Percentiles rank a stretch among this genome's conserved stretches.
Conservation (phyloP, 2,797 vertebrate genomes). For the Arctocebus calabarensis region DNA sequence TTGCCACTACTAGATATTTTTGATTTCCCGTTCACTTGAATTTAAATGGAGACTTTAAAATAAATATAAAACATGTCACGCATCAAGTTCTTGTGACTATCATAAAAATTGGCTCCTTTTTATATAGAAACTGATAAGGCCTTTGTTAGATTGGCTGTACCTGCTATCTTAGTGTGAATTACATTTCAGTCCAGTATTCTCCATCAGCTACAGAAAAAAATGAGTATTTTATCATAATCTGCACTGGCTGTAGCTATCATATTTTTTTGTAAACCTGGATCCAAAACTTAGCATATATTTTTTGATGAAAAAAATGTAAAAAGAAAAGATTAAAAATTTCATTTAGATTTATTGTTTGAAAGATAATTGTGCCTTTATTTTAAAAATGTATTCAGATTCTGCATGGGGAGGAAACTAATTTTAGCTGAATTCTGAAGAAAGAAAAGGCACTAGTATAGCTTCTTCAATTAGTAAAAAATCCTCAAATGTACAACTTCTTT, state of each 20-base stretch:
- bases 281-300: not conserved
- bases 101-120: conserved; percentile 37
- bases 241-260: not conserved
- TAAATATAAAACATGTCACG: conserved; percentile 53
- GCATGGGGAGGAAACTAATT: conserved; percentile 42
- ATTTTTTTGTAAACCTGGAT: not conserved
- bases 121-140: not conserved
- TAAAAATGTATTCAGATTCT: conserved; percentile 28
- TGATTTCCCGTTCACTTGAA: conserved; percentile 24
- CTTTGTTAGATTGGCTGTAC: conserved; percentile 27
- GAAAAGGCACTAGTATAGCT: not conserved
- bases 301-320: not conserved
- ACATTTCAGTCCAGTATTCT: not conserved
- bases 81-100: not conserved
- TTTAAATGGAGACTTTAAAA: conserved; percentile 61
- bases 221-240: conserved; percentile 10
- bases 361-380: conserved; percentile 45
- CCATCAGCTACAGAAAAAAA: conserved; percentile 48
- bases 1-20: not conserved
- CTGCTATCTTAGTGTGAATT: conserved; percentile 9
- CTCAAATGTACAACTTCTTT: not conserved
- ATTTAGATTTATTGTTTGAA: conserved; percentile 62
- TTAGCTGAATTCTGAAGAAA: conserved; percentile 61
- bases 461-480: conserved; percentile 60
- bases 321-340: conserved; percentile 30